phyloP scores from a whole-genome alignment of 2,113 vertebrate species.

The Aramus guarauna region DNA sequence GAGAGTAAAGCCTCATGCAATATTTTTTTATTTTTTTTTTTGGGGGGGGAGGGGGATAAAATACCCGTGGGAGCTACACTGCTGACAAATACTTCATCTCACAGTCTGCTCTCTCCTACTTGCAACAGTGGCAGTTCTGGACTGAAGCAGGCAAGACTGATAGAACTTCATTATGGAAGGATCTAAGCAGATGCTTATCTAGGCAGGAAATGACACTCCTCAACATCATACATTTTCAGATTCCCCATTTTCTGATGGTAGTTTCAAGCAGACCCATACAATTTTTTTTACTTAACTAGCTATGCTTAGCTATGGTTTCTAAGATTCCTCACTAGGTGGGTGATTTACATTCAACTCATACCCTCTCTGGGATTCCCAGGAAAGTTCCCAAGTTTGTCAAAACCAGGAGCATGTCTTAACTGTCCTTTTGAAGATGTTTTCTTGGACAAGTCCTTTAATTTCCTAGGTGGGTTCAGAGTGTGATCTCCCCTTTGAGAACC shows the following conservation, averaged over 20 bases:
- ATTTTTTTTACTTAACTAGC: neutral
- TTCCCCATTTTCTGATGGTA: neutral
- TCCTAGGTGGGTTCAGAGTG: neutral
- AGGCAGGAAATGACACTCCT: neutral
- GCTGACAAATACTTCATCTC: neutral
- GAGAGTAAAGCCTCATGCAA: neutral
- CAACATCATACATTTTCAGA: neutral
- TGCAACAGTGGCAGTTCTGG: neutral
- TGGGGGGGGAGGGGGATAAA: neutral
- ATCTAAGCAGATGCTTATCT: neutral
- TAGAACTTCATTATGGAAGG: neutral
- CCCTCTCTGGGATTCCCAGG: neutral
- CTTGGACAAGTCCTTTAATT: neutral
- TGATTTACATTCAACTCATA: neutral
- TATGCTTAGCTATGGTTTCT: neutral
- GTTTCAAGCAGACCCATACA: neutral
- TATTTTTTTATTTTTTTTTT: neutral
- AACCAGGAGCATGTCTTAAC: neutral
- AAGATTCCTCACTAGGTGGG: neutral
- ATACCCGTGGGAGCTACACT: neutral
- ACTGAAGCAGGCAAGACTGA: neutral
- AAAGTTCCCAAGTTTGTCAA: neutral
- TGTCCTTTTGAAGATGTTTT: neutral
- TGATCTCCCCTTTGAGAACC: neutral
- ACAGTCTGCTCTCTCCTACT: neutral